Evolutionary conservation across 2,888 invertebrate species (phyloP).

Genomic region (Drosophila imparisetae): DNA sequence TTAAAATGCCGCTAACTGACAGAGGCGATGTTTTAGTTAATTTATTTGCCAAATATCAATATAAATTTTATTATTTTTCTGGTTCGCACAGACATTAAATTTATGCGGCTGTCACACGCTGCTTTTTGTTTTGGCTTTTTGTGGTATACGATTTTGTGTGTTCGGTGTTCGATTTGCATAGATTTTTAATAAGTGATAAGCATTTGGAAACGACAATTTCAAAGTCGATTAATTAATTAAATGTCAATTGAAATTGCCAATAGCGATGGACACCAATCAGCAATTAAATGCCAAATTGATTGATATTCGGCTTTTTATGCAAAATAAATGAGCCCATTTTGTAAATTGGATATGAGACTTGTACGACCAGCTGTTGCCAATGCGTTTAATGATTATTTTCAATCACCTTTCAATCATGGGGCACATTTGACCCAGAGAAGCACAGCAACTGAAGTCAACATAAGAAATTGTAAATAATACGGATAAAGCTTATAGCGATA

Average conservation of each 20-base stretch:
- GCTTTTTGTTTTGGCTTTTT: conserved; percentile 44
- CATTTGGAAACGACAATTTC: conserved; percentile 67
- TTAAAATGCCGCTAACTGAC: conserved; percentile 37
- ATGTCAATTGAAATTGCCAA: conserved; percentile 72
- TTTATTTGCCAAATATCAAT: conserved; percentile 74
- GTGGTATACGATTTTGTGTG: background rate
- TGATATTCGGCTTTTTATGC: conserved; percentile 21
- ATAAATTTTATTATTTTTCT: conserved; percentile 64
- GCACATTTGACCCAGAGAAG: background rate
- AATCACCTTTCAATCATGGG: conserved; percentile 9
- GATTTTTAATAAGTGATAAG: conserved; percentile 77
- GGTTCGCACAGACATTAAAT: conserved; percentile 42
- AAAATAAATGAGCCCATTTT: conserved; percentile 61
- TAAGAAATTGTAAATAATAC: background rate
- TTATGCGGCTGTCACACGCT: conserved; percentile 56
- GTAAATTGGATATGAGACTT: conserved; percentile 37
- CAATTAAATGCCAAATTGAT: conserved; percentile 13
- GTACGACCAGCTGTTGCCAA: conserved; percentile 21
- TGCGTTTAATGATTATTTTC: conserved; percentile 10
- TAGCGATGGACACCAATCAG: conserved; percentile 51
- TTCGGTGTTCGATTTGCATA: conserved; percentile 60
- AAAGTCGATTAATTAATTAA: conserved; percentile 80
- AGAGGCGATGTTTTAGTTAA: conserved; percentile 63
- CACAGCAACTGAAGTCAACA: background rate
- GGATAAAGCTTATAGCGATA: background rate